Conservation (phyloP, 2,797 vertebrate species). For the Brotogeris chrysoptera region DNA sequence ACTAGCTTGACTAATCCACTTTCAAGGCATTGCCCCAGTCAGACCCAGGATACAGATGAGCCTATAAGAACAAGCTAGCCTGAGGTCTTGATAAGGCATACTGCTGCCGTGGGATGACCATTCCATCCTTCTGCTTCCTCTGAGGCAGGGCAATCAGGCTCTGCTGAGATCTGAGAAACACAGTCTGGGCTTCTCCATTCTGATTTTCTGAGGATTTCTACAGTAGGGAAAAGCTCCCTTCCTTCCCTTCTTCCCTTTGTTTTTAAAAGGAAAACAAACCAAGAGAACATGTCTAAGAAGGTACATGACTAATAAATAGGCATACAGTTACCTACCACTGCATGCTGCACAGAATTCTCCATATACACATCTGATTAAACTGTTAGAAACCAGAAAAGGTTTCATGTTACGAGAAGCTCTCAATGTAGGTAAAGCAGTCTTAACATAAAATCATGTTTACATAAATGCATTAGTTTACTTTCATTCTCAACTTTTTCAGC, state of each 20-base stretch:
- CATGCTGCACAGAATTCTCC: not conserved
- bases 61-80: not conserved
- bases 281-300: not conserved
- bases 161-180: not conserved
- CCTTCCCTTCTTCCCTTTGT: not conserved
- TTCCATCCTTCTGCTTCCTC: not conserved
- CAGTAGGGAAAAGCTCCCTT: not conserved
- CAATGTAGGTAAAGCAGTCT: not conserved
- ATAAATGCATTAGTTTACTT: not conserved
- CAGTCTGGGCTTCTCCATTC: not conserved
- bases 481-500: not conserved
- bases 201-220: not conserved
- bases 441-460: not conserved
- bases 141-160: fast-evolving
- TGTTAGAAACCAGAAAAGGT: not conserved
- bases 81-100: not conserved
- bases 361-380: not conserved
- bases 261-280: not conserved
- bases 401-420: not conserved
- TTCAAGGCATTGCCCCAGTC: not conserved
- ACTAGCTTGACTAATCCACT: not conserved
- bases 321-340: not conserved
- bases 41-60: not conserved
- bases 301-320: not conserved
- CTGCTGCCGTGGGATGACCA: not conserved